Evolutionary conservation across 2,113 vertebrate genomes (phyloP), one percentile per base, ranked within the genome.

Genomic region (Alouatta palliata): DNA sequence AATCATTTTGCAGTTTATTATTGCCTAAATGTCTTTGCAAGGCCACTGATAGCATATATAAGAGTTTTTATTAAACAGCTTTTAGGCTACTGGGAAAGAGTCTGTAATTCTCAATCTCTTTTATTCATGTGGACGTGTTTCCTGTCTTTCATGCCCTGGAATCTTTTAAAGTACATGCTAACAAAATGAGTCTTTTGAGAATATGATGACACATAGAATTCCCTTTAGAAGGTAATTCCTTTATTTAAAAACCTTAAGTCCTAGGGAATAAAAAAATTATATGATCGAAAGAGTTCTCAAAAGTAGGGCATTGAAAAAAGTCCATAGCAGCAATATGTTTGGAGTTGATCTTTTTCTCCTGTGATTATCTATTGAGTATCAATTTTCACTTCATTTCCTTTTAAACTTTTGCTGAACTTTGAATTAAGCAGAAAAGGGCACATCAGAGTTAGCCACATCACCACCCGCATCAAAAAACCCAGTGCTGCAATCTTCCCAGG

Each of bases 331-430:
- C 64, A 83, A 64, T 45, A 47, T 83, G 93, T 96, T 91, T 0
- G 21, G 73, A 87, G 47, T 25, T 52, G 40, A 92, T 43, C 54
- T 40, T 45, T 83, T 92, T 90, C 37, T 70, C 58, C 37, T 52
- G 45, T 91, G 43, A 88, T 92, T 90, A 83, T 87, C 40, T 84
- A 90, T 54, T 77, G 20, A 92, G 40, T 85, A 52, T 91, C 86
- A 91, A 25, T 97, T 96, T 96, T 82, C 86, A 96, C 21, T 88
- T 93, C 32, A 25, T 91, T 94, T 96, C 61, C 79, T 66, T 93
- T 97, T 94, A 95, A 93, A 90, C 89, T 73, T 97, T 61, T 79
- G 73, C 68, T 96, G 88, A 71, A 92, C 94, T 93, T 90, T 35
- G 54, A 82, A 83, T 86, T 88, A 93, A 94, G 47, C 83, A 58